Base-by-base conservation (phyloP, 1,140 invertebrate species). In the Pseudachorutes palmiensis region DNA sequence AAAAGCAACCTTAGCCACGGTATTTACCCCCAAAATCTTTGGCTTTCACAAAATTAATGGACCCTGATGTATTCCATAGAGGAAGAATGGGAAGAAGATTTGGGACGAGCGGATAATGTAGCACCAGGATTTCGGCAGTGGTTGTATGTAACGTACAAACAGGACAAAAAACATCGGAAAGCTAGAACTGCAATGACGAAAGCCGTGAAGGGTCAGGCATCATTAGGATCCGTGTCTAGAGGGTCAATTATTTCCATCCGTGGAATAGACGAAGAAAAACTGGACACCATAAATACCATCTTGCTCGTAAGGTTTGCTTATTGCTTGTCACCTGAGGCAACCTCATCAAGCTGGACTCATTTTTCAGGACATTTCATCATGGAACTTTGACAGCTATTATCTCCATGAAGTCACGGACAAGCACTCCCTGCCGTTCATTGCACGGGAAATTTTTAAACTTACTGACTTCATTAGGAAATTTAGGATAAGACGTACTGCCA, bases 21-120 rank as follows among this genome's bases (percentile, higher is more conserved):
- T n/a, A n/a, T n/a, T n/a, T n/a, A n/a, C n/a, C n/a, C n/a, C n/a
- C n/a, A 16, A 9, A 16, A 16, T 55, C 9, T 19, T 24, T 12
- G 24, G 24, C 24, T 55, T 5, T 12, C 12, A 24, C 14, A 55
- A n/a, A n/a, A n/a, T n/a, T n/a, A n/a, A n/a, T n/a, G n/a, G n/a
- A n/a, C n/a, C n/a, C n/a, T n/a, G n/a, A n/a, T n/a, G n/a, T n/a
- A n/a, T n/a, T n/a, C n/a, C n/a, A n/a, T n/a, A 26, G 51, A 24
- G 51, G 51, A 12, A 22, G 51, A 55, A 26, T 55, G 51, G 51
- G 9, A 55, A 22, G 51, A 55, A 24, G 51, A 55, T 24, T 55
- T 55, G 24, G 51, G 12, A 3, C 9, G 24, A 24, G 51, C 24
- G 9, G 14, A 55, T 5, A 24, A 55, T 55, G 12, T 55, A 5